Conservation (phyloP, 2,888 invertebrate genomes). For the Stictocephala bisonia region DNA sequence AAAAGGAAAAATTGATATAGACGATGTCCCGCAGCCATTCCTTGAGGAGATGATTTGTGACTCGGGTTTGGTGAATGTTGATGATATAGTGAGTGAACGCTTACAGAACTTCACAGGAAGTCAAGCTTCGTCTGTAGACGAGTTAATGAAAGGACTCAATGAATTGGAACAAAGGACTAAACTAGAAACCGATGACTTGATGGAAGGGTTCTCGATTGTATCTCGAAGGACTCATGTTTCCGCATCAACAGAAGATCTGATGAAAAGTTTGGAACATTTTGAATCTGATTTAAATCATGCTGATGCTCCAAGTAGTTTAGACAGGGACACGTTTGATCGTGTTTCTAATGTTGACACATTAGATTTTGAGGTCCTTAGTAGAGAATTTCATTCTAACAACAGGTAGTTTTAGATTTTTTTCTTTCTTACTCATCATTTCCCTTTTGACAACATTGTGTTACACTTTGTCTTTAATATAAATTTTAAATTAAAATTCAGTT, state of each 20-base stretch:
- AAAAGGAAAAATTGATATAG: neutral
- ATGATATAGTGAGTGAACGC: constrained; percentile 54
- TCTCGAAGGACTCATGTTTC: constrained; percentile 45
- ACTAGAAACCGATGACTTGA: constrained; percentile 47
- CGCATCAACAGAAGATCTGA: constrained; percentile 54
- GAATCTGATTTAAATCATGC: constrained; percentile 23
- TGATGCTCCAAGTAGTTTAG: neutral
- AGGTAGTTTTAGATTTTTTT: constrained; percentile 16
- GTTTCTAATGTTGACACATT: constrained; percentile 37
- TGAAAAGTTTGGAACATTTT: constrained; percentile 53
- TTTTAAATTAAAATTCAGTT: no score
- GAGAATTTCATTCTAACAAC: constrained; percentile 42
- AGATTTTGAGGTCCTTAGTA: constrained; percentile 47
- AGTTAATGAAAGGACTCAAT: constrained; percentile 41
- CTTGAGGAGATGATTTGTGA: constrained; percentile 50
- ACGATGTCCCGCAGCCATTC: constrained; percentile 37
- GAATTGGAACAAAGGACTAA: constrained; percentile 23
- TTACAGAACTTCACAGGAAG: constrained; percentile 45
- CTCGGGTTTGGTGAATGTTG: constrained; percentile 50
- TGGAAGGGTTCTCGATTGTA: constrained; percentile 43
- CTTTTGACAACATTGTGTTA: neutral
- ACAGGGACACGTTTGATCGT: constrained; percentile 35
- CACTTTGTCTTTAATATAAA: no score
- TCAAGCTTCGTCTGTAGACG: constrained; percentile 39
- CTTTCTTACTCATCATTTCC: neutral